phyloP scores from a whole-genome alignment of 2,113 vertebrate genomes.

The Desmodus rotundus region DNA sequence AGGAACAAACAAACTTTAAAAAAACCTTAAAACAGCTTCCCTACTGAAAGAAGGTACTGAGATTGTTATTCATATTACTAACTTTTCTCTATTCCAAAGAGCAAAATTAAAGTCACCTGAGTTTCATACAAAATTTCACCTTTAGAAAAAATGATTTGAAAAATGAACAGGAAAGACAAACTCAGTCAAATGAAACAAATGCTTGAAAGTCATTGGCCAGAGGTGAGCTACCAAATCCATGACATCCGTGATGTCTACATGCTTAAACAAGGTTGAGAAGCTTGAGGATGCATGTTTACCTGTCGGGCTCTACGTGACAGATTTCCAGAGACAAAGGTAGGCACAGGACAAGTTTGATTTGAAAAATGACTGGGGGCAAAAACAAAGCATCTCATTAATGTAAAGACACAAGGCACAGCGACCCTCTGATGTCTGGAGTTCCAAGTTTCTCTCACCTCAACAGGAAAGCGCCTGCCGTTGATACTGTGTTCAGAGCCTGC shows the following conservation, averaged over 20 bases:
- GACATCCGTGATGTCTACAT: accelerated
- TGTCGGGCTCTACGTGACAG: neutral
- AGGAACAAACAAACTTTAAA: neutral
- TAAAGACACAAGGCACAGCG: neutral
- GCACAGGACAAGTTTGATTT: neutral
- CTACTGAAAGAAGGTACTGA: neutral
- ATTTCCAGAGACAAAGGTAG: neutral
- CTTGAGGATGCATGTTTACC: neutral
- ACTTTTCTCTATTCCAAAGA: neutral
- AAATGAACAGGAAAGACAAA: neutral
- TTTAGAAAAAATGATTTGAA: constrained; percentile 38
- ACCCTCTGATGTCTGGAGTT: neutral
- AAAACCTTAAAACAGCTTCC: neutral
- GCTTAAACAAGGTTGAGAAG: neutral
- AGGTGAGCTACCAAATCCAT: neutral
- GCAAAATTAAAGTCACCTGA: neutral
- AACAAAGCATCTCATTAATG: neutral
- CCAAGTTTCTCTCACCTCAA: constrained; percentile 88
- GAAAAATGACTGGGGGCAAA: neutral
- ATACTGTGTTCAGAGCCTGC: constrained; percentile 96
- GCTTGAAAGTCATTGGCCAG: neutral
- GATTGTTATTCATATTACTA: neutral
- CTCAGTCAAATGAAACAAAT: neutral
- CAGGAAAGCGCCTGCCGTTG: constrained; percentile 90
- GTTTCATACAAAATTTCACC: constrained; percentile 41